Conservation (phyloP, 1,140 invertebrate genomes). For the Eubasilissa regina region DNA sequence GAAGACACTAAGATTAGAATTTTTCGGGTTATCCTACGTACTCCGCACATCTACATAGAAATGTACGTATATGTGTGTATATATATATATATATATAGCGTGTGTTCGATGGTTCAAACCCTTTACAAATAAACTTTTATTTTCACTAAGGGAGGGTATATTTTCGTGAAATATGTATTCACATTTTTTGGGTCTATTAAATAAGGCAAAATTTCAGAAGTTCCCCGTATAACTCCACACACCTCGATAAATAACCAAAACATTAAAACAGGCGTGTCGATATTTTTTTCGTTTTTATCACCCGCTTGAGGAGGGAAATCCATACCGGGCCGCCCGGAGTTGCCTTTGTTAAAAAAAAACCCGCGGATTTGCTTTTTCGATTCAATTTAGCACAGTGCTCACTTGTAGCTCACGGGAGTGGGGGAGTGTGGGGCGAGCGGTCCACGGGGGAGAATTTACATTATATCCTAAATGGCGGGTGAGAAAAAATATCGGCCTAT, state of each 20-base stretch:
- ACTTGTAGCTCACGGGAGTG: constrained; percentile 34
- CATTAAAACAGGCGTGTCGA: constrained; percentile 52
- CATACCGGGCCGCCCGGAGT: not conserved
- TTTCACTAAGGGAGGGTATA: constrained; percentile 29
- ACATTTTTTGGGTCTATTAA: constrained; percentile 42
- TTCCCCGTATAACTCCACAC: constrained; percentile 22
- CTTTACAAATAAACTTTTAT: constrained; percentile 37
- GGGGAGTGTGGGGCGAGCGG: too few relatives aligned
- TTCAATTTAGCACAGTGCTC: constrained; percentile 54
- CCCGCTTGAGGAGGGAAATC: constrained; percentile 25
- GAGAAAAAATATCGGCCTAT: constrained; percentile 56
- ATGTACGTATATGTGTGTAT: too few relatives aligned
- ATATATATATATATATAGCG: too few relatives aligned
- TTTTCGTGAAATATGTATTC: constrained; percentile 39
- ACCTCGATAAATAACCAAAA: constrained; percentile 40
- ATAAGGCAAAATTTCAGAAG: constrained; percentile 36
- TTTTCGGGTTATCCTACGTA: too few relatives aligned
- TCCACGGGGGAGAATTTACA: constrained; percentile 51
- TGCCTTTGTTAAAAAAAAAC: constrained; percentile 50
- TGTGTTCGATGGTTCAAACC: constrained; percentile 17
- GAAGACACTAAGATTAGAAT: too few relatives aligned
- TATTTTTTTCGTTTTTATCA: constrained; percentile 44
- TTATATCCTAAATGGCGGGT: constrained; percentile 54
- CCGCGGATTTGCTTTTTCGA: constrained; percentile 57
- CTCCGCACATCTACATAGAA: too few relatives aligned